Evolutionary conservation across 2,113 vertebrate species (phyloP), one percentile per base, ranked within the genome.

Genomic region (Gasterosteus aculeatus): DNA sequence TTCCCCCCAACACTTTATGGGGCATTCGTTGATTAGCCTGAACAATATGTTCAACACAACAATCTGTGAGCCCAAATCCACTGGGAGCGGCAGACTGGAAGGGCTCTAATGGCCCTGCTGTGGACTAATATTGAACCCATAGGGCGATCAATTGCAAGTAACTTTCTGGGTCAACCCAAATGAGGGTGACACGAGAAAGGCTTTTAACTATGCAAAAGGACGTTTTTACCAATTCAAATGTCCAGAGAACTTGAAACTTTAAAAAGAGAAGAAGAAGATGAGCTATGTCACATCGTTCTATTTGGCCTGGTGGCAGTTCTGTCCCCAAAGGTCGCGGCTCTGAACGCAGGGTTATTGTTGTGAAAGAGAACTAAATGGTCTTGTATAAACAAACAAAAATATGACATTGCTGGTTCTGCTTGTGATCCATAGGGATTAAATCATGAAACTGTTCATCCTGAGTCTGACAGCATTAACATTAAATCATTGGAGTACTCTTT

Each of bases 91-190:
- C 64, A 78, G 46, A 26, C 26, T 15, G 35, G 38, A 63, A 5
- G 16, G 62, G 44, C 56, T 66, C 10, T 65, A 76, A 72, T 72
- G 69, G 71, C 53, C 42, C 78, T 10, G 19, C 69, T 41, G 56
- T 57, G 65, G 64, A 76, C 46, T 10, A 14, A 72, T 38, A 41
- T 61, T 3, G 64, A 80, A 62, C 57, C 18, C 8, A 74, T 41
- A 74, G 10, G 31, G 2, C 10, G 22, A 61, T 71, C 7, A 19
- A 51, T 44, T 63, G 4, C 47, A 10, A 18, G 38, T 10, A 0
- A 67, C 31, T 76, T 49, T 78, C 42, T 47, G 61, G 63, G 57
- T 29, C 58, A 46, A 3, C 59, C 15, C 19, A 39, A 69, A 63
- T 69, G 4, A 7, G 41, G 38, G 44, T 41, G n/a, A 51, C 10